phyloP scores from a whole-genome alignment of 1,140 invertebrate genomes.

The Hylyphantes graminicola region DNA sequence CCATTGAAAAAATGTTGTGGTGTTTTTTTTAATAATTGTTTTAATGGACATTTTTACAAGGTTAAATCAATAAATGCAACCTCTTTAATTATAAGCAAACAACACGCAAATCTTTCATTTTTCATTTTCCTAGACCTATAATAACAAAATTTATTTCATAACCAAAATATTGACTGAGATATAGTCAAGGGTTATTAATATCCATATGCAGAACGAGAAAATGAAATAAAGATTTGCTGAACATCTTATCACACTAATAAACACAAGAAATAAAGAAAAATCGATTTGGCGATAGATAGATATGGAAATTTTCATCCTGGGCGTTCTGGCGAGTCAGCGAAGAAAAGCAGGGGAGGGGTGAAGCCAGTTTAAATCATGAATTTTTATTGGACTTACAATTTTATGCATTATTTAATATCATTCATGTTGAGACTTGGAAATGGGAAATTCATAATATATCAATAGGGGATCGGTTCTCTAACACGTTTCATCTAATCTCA shows the following conservation, averaged over 20 bases:
- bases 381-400: conserved; percentile 35
- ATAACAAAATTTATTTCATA: conserved; percentile 25
- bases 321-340: background rate
- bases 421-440: conserved; percentile 1
- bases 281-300: conserved; percentile 13
- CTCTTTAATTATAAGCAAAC: background rate
- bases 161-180: conserved; percentile 21
- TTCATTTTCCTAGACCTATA: background rate
- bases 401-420: conserved; percentile 30
- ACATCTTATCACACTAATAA: conserved; percentile 33
- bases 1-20: background rate
- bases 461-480: background rate
- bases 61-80: background rate
- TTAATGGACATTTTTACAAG: conserved; percentile 1
- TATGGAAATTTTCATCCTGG: conserved; percentile 15
- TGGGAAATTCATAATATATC: conserved; percentile 25
- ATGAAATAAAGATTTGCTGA: conserved; percentile 37
- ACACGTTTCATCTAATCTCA: conserved; percentile 14
- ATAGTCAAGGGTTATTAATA: conserved; percentile 25
- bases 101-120: conserved; percentile 1
- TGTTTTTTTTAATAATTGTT: background rate
- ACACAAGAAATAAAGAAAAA: background rate
- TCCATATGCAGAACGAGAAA: conserved; percentile 6
- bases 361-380: conserved; percentile 20
- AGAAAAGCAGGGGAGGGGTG: background rate